Percentiles rank a stretch among this genome's conserved stretches.
Evolutionary conservation across 2,888 invertebrate genomes (phyloP).

Genomic region (Silvanus unidentatus): DNA sequence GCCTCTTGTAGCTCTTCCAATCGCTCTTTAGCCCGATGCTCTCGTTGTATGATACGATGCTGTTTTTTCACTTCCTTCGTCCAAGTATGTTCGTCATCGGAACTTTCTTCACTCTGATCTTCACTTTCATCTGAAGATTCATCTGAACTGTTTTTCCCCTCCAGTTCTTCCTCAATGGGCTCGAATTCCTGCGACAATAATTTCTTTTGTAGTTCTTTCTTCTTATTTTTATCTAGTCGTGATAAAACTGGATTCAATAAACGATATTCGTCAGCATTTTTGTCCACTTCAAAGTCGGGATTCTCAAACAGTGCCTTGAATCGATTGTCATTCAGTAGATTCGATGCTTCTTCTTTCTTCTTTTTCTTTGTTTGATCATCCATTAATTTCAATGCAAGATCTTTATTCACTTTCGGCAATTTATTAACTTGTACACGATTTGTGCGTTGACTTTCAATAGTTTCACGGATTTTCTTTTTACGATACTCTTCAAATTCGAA

Average conservation of each 20-base stretch:
- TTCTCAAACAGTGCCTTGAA: slow-evolving; percentile 89
- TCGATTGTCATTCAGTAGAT: slow-evolving; percentile 76
- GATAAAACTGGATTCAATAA: slow-evolving; percentile 85
- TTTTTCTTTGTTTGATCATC: slow-evolving; percentile 55
- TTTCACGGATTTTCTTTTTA: slow-evolving; percentile 81
- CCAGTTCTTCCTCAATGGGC: slow-evolving; percentile 40
- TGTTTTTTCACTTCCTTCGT: slow-evolving; percentile 74
- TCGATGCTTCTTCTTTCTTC: slow-evolving; percentile 53
- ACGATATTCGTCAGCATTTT: slow-evolving; percentile 77
- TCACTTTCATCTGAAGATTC: slow-evolving; percentile 33
- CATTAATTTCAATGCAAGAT: slow-evolving; percentile 80
- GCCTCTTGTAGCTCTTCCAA: slow-evolving; percentile 38
- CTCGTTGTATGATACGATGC: slow-evolving; percentile 58
- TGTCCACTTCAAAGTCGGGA: slow-evolving; percentile 88
- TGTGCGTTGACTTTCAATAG: slow-evolving; percentile 78
- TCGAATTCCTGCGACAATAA: slow-evolving; percentile 51
- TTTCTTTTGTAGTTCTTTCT: slow-evolving; percentile 56
- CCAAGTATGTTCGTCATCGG: slow-evolving; percentile 79
- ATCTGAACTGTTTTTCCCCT: slow-evolving; percentile 47
- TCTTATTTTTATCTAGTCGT: slow-evolving; percentile 65
- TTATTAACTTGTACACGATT: slow-evolving; percentile 73
- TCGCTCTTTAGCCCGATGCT: slow-evolving; percentile 45
- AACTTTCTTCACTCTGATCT: slow-evolving; percentile 48
- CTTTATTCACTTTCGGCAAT: slow-evolving; percentile 84
- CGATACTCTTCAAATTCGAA: slow-evolving; percentile 92